Conservation (phyloP, 2,113 vertebrate genomes). For the Cryptomyrus ogoouensis region DNA sequence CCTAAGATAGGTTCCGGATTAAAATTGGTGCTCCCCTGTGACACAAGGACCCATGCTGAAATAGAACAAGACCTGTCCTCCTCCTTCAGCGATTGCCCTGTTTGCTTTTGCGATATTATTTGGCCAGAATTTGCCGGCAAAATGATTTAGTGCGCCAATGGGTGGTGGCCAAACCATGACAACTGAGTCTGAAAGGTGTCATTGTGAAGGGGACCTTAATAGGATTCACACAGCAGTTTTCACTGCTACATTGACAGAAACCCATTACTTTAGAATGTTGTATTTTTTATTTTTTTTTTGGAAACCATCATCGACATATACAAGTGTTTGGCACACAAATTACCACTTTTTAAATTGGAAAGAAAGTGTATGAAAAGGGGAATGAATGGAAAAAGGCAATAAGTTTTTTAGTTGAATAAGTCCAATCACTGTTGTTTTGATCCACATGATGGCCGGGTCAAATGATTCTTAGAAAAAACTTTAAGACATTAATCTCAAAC, state of each 20-base stretch:
- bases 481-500: conserved; percentile 15
- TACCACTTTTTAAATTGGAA: not conserved
- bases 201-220: not conserved
- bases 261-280: not conserved
- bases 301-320: not conserved
- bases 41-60: not conserved
- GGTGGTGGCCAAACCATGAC: not conserved
- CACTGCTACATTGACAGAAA: not conserved
- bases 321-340: not conserved
- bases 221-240: not conserved
- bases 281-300: not conserved
- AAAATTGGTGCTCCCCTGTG: not conserved
- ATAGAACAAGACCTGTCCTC: not conserved
- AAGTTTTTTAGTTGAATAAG: not conserved
- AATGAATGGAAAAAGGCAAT: not conserved
- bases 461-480: not conserved
- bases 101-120: not conserved
- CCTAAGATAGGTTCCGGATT: not conserved
- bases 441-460: not conserved
- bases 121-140: not conserved
- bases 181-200: not conserved
- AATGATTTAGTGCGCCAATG: not conserved
- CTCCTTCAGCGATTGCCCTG: not conserved
- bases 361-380: not conserved
- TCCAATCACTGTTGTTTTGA: conserved; percentile 1